Percentiles rank a stretch among this genome's conserved stretches.
Conservation (phyloP, 1,140 invertebrate genomes). For the Heliconius hermathena region DNA sequence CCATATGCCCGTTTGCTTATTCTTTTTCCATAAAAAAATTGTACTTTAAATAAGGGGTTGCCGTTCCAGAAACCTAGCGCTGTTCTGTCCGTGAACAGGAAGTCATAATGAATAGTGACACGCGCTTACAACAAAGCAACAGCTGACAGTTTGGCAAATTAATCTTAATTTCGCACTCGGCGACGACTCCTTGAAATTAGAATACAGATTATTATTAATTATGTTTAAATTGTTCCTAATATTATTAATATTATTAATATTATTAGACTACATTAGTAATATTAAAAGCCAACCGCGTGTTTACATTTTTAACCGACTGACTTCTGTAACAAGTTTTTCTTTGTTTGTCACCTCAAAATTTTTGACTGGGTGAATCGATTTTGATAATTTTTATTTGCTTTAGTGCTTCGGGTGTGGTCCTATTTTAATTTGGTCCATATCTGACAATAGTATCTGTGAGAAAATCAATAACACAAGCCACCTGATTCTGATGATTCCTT, state of each 20-base stretch:
- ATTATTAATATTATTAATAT: not conserved
- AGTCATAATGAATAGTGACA: not conserved
- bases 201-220: not conserved
- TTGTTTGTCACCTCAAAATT: no score
- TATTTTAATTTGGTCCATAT: no score
- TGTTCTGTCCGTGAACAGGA: not conserved
- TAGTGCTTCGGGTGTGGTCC: no score
- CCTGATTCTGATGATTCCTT: no score
- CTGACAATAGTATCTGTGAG: no score
- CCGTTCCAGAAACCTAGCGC: not conserved
- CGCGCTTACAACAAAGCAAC: not conserved
- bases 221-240: not conserved
- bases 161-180: not conserved
- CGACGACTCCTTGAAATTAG: not conserved
- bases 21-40: not conserved
- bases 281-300: no score
- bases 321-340: no score
- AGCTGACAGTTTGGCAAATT: conserved; percentile 8
- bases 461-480: no score
- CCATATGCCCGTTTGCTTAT: no score
- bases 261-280: not conserved
- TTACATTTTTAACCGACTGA: no score
- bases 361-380: no score
- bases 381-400: no score
- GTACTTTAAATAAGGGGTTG: not conserved